Base-by-base conservation (phyloP, 2,113 vertebrate species). In the Dicrurus megarhynchus region DNA sequence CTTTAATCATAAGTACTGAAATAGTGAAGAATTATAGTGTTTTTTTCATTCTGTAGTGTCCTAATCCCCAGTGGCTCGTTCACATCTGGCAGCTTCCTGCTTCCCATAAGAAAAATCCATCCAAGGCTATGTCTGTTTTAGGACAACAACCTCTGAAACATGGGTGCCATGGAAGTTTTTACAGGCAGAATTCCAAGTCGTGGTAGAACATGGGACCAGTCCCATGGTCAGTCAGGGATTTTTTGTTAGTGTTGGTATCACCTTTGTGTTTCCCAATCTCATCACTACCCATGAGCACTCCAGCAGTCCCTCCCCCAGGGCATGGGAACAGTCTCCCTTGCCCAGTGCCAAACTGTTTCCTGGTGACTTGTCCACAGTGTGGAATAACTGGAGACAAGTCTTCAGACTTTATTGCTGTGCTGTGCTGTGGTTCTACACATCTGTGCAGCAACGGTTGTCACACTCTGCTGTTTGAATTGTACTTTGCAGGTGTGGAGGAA, bases 401-500 rank as follows among this genome's bases (percentile, higher is more conserved):
- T 55, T 26, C 24, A 32, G 80, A 1, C 35, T 50, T 42, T 24
- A 6, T 37, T 53, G 5, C 22, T 55, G 5, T 3, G 7, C 33
- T 2, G 1, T 52, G 41, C 55, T 70, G 23, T 42, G 86, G 5
- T 35, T 32, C 46, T n/a, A 16, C 50, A 5, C 21, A 2, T 16
- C 52, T 30, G 9, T 56, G 49, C 39, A 30, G 39, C 39, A 28
- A 1, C 7, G 11, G 19, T 53, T 61, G 73, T 52, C 75, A 91
- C 27, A 77, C 26, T 32, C 55, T 79, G 68, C 41, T 91, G 6
- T 77, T 75, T 60, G 10, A 26, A 33, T 92, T 95, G 60, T 83
- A 1, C 87, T 71, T 85, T 96, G 16, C 98, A 99, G 99, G 94
- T 99, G 99, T 32, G 99, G 99, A 82, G 99, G 99, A 86, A 99